Conservation (phyloP, 1,140 invertebrate genomes). For the Penaeus vannamei region DNA sequence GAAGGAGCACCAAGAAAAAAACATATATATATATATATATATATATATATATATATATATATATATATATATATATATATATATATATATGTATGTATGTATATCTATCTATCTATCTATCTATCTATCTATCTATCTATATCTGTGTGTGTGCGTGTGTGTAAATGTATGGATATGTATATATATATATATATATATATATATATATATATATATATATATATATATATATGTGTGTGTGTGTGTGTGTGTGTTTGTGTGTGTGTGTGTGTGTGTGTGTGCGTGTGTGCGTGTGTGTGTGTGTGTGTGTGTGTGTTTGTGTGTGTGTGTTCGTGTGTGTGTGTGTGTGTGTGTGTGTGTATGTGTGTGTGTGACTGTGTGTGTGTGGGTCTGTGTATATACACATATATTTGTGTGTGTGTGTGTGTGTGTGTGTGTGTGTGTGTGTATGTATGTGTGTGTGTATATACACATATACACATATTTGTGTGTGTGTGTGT, state of each 20-base stretch:
- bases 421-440: not conserved
- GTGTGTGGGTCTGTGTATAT: slow-evolving; percentile 25
- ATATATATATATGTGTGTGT: slow-evolving; percentile 5
- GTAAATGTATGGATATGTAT: too few species aligned
- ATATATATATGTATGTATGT: too few species aligned
- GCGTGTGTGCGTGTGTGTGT: too few species aligned
- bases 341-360: slow-evolving; percentile 28
- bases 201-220: slow-evolving; percentile 31
- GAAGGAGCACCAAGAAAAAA: too few species aligned
- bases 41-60: too few species aligned
- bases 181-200: not conserved
- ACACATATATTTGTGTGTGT: not conserved
- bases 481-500: too few species aligned
- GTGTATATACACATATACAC: too few species aligned
- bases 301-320: slow-evolving; percentile 28
- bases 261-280: slow-evolving; percentile 20
- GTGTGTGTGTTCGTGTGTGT: not conserved
- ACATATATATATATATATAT: too few species aligned
- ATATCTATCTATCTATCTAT: too few species aligned
- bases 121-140: too few species aligned
- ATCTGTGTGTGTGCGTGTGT: too few species aligned
- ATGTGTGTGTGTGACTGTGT: slow-evolving; percentile 32
- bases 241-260: not conserved
- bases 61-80: too few species aligned
- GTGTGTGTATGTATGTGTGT: not conserved